phyloP scores from a whole-genome alignment of 1,140 invertebrate species.

The Drosophila sp. region DNA sequence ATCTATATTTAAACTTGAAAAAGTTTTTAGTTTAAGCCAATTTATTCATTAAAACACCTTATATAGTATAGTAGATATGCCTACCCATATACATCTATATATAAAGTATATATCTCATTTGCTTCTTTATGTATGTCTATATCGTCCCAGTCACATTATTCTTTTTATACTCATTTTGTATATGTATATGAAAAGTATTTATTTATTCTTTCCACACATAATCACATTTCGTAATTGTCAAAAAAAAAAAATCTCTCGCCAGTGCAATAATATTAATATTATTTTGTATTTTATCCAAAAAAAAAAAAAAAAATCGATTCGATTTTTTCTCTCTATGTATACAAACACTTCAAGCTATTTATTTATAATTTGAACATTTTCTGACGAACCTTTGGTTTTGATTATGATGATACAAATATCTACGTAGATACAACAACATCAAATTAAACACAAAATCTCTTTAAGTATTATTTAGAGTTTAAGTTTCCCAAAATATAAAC shows the following conservation, averaged over 20 bases:
- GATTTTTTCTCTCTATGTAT: slow-evolving; percentile 40
- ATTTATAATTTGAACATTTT: slow-evolving; percentile 54
- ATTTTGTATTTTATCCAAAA: slow-evolving; percentile 11
- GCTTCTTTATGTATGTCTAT: slow-evolving; percentile 13
- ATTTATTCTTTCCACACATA: slow-evolving; percentile 53
- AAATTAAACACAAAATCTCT: slow-evolving; percentile 58
- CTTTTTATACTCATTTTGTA: slow-evolving; percentile 12
- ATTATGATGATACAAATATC: slow-evolving; percentile 39
- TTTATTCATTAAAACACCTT: slow-evolving; percentile 9
- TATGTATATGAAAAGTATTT: slow-evolving; percentile 55
- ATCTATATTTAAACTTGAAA: slow-evolving; percentile 54
- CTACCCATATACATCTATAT: slow-evolving; percentile 23
- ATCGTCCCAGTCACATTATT: slow-evolving; percentile 5
- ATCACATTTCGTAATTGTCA: slow-evolving; percentile 45
- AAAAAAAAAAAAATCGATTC: slow-evolving; percentile 14
- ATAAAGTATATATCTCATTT: slow-evolving; percentile 19
- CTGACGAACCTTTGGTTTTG: slow-evolving; percentile 44
- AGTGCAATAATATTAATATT: slow-evolving; percentile 67
- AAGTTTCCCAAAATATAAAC: slow-evolving; percentile 46
- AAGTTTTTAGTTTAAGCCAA: slow-evolving; percentile 50
- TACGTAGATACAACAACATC: slow-evolving; percentile 48
- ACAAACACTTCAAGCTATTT: slow-evolving; percentile 61
- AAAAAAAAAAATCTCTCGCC: slow-evolving; percentile 44
- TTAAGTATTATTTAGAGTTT: slow-evolving; percentile 78
- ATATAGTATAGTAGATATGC: slow-evolving; percentile 10